Percentiles rank a stretch among this genome's conserved stretches.
Evolutionary conservation across 2,113 vertebrate genomes (phyloP).

Genomic region (Petromus typicus): DNA sequence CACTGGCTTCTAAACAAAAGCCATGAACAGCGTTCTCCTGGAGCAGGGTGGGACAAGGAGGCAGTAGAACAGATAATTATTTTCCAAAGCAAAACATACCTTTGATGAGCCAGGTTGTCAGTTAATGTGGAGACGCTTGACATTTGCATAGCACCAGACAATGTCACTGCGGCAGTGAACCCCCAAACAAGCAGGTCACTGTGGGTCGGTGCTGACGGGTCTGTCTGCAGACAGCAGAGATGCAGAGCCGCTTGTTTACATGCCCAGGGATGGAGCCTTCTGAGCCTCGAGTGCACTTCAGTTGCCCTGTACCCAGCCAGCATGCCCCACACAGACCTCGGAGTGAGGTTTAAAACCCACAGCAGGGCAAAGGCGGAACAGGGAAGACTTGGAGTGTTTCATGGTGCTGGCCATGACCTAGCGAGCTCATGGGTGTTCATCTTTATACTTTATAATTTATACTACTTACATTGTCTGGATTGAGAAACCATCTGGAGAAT

Average conservation of each 20-base stretch:
- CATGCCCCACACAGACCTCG: not conserved
- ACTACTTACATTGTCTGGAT: not conserved
- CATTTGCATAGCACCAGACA: not conserved
- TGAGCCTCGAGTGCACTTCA: rapidly evolving
- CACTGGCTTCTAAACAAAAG: conserved; percentile 10
- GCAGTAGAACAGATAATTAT: conserved; percentile 41
- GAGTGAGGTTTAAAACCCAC: not conserved
- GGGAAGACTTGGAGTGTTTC: rapidly evolving
- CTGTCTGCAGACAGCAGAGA: not conserved
- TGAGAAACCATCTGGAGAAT: not conserved
- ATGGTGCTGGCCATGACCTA: not conserved
- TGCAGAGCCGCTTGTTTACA: not conserved
- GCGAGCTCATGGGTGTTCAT: not conserved
- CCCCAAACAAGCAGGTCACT: not conserved
- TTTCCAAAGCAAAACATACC: conserved; percentile 62
- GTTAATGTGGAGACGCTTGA: not conserved
- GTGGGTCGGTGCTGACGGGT: not conserved
- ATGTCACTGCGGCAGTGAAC: not conserved
- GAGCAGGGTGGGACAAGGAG: not conserved
- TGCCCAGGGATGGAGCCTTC: too few relatives aligned
- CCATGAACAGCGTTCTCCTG: not conserved
- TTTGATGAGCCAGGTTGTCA: conserved; percentile 8
- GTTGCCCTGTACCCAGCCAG: not conserved
- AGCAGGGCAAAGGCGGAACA: not conserved
- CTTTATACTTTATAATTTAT: not conserved